A percentile compares a stretch with the other conserved stretches of the same genome.
These are phyloP conservation scores for Listrodromus nycthemerus DNA, from an alignment of 2,888 invertebrate genomes.

Conservation along the genomic window DNA sequence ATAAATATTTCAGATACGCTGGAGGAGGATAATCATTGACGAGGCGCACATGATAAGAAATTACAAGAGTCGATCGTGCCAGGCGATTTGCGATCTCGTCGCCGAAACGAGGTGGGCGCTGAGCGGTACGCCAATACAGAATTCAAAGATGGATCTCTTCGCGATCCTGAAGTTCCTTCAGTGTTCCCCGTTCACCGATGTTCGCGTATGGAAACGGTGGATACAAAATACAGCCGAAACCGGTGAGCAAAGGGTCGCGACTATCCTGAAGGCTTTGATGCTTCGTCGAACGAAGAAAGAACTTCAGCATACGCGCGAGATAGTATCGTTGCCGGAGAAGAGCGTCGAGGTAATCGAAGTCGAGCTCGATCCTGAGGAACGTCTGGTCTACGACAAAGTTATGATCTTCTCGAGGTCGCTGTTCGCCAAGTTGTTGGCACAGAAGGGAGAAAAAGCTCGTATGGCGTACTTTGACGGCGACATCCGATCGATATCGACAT, in stretches of 20 bases:
- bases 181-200: slow-evolving; percentile 95
- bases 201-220: slow-evolving; percentile 96
- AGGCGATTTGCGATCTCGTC: slow-evolving; percentile 88
- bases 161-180: slow-evolving; percentile 93
- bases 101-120: slow-evolving; percentile 91
- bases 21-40: slow-evolving; percentile 95
- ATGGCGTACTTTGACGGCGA: slow-evolving; percentile 70
- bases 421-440: slow-evolving; percentile 91
- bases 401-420: slow-evolving; percentile 90
- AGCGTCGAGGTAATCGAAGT: slow-evolving; percentile 87
- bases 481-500: slow-evolving; percentile 24
- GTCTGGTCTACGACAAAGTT: slow-evolving; percentile 91
- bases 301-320: slow-evolving; percentile 88
- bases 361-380: slow-evolving; percentile 89
- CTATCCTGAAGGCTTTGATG: slow-evolving; percentile 93
- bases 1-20: slow-evolving; percentile 87
- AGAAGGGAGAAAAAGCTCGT: slow-evolving; percentile 89
- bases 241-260: slow-evolving; percentile 92
- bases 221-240: slow-evolving; percentile 93
- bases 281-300: slow-evolving; percentile 95
- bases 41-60: slow-evolving; percentile 97
- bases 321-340: slow-evolving; percentile 88
- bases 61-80: slow-evolving; percentile 91
- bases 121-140: slow-evolving; percentile 98
- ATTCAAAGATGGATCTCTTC: slow-evolving; percentile 94